A percentile compares a stretch with the other conserved stretches of the same genome.
phyloP scores from a whole-genome alignment of 2,113 vertebrate species.

The Apodemus sylvaticus region DNA sequence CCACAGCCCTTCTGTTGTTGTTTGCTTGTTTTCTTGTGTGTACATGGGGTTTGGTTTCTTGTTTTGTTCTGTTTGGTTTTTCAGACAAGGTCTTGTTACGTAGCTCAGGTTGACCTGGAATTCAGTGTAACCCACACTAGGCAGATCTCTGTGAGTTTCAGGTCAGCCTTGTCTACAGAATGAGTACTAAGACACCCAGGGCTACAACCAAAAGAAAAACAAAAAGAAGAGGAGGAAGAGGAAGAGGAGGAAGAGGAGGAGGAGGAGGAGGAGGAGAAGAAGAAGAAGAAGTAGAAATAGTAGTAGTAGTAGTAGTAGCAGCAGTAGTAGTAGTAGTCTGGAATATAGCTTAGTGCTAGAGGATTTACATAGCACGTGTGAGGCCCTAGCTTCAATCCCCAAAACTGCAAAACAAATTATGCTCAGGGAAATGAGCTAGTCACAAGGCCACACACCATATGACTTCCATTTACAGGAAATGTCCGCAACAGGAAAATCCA shows the following conservation, averaged over 20 bases:
- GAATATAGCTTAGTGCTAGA: background rate
- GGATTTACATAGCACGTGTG: background rate
- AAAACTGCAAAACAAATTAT: background rate
- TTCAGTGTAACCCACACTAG: background rate
- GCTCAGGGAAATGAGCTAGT: background rate
- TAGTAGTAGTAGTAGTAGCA: too few relatives aligned
- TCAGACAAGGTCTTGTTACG: background rate
- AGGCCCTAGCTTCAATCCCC: background rate
- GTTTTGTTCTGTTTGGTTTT: too few relatives aligned
- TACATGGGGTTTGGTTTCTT: background rate
- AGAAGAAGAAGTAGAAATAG: too few relatives aligned
- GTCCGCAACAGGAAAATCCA: background rate
- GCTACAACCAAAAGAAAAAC: background rate
- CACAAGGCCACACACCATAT: background rate
- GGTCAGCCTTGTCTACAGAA: background rate
- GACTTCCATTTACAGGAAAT: constrained; percentile 44
- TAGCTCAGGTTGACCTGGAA: background rate
- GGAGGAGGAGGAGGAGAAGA: accelerated
- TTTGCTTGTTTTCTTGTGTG: background rate
- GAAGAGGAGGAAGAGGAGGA: accelerated
- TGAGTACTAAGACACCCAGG: background rate
- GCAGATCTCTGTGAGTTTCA: background rate
- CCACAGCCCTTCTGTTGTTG: background rate
- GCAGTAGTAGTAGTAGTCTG: background rate
- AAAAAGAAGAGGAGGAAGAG: accelerated